phyloP scores from a whole-genome alignment of 2,888 invertebrate species.

The Formica aserva region DNA sequence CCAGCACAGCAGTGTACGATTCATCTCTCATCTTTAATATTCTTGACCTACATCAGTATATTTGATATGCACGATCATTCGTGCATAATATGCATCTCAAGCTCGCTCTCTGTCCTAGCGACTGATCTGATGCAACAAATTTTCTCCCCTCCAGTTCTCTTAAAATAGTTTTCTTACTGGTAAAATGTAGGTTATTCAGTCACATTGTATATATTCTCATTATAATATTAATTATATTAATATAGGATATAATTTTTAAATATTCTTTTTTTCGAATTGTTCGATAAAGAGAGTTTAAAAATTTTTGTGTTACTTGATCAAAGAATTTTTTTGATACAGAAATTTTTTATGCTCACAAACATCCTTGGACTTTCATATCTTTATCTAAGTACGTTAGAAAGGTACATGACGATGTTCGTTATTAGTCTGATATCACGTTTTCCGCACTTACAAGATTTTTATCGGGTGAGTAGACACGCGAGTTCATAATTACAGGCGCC shows the following conservation, averaged over 20 bases:
- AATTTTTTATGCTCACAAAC: background rate
- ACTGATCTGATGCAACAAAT: background rate
- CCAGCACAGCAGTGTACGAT: background rate
- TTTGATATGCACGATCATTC: conserved; percentile 8
- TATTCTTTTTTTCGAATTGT: background rate
- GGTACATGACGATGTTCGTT: background rate
- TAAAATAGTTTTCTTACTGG: background rate
- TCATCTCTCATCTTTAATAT: conserved; percentile 48
- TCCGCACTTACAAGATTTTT: conserved; percentile 30
- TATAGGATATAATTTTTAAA: background rate
- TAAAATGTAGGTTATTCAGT: background rate
- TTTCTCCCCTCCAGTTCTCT: background rate
- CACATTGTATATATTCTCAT: background rate
- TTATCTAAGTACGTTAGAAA: background rate
- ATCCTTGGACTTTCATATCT: background rate
- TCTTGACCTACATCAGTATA: conserved; percentile 37
- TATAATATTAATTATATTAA: conserved; percentile 13
- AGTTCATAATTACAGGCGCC: conserved; percentile 35
- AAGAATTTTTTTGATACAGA: background rate
- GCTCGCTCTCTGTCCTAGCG: background rate
- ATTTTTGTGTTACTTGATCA: background rate
- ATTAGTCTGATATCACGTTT: conserved; percentile 11
- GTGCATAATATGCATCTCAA: conserved; percentile 5
- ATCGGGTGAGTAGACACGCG: conserved; percentile 21
- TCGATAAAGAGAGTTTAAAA: background rate